These are phyloP conservation scores for Scolopax rusticola DNA, from an alignment of 2,797 vertebrate genomes.

Conservation along the genomic window DNA sequence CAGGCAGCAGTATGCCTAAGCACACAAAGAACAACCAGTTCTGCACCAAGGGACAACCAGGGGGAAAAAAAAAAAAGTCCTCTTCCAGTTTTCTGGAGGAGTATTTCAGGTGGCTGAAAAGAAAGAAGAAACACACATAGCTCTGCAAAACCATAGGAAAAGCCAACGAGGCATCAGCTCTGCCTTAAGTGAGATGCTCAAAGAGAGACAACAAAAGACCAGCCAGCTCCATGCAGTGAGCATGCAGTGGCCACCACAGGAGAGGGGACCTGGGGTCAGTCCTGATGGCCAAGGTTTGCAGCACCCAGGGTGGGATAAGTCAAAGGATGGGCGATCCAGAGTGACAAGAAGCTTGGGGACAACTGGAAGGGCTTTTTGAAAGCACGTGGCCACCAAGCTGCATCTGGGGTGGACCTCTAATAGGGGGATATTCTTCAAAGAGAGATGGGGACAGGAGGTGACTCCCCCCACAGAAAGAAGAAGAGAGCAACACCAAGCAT, in stretches of 20 bases:
- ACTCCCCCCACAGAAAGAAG: background rate
- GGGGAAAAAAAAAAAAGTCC: background rate
- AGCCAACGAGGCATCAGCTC: background rate
- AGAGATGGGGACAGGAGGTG: background rate
- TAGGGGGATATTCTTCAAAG: background rate
- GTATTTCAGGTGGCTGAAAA: background rate
- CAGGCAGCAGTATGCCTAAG: background rate
- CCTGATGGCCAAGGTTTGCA: rapidly evolving
- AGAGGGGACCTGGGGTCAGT: background rate
- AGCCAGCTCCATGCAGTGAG: background rate
- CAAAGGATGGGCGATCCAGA: background rate
- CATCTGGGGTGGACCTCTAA: background rate
- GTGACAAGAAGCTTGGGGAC: background rate
- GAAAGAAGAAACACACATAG: background rate
- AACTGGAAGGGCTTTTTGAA: background rate
- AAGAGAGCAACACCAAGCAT: background rate
- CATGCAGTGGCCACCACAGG: rapidly evolving
- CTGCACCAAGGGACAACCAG: background rate
- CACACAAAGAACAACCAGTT: background rate
- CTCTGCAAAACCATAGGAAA: background rate
- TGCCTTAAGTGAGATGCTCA: background rate
- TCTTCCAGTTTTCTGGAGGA: background rate
- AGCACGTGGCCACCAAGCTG: background rate
- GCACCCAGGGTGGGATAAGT: background rate
- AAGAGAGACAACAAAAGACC: background rate